Evolutionary conservation across 2,797 vertebrate species (phyloP).

Genomic region (Limnodromus scolopaceus): DNA sequence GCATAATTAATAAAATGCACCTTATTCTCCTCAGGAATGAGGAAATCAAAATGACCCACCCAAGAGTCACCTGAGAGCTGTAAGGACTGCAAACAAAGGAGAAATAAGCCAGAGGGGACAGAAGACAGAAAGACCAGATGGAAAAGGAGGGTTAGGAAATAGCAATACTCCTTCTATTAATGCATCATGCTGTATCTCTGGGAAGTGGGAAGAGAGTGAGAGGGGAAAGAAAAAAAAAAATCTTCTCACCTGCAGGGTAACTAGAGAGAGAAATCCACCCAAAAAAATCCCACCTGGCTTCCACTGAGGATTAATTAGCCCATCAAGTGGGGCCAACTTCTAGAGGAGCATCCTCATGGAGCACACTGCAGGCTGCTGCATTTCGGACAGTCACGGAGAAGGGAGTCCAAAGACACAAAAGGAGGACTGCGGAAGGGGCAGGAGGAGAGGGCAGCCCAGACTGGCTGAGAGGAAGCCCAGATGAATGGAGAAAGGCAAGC

Average conservation of each 20-base stretch:
- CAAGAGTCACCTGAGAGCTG: neutral
- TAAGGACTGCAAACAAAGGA: neutral
- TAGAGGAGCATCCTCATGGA: constrained; percentile 14
- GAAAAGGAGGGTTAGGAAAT: neutral
- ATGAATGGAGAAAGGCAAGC: constrained; percentile 36
- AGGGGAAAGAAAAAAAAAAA: neutral
- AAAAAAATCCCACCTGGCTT: neutral
- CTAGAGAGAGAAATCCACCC: constrained; percentile 2
- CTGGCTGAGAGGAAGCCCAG: neutral
- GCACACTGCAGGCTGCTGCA: neutral
- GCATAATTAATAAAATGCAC: neutral
- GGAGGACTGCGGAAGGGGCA: neutral
- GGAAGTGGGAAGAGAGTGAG: neutral
- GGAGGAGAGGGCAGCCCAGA: constrained; percentile 17
- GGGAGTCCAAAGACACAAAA: constrained; percentile 8
- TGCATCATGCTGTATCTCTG: neutral
- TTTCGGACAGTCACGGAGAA: neutral
- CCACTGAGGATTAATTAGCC: neutral
- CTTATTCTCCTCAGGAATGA: neutral
- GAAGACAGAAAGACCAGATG: neutral
- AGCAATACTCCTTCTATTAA: neutral
- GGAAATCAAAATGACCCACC: neutral
- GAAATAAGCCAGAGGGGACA: neutral
- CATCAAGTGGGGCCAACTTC: neutral
- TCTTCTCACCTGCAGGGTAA: constrained; percentile 28